Conservation (phyloP, 2,113 vertebrate genomes). For the Periophthalmus modestus region DNA sequence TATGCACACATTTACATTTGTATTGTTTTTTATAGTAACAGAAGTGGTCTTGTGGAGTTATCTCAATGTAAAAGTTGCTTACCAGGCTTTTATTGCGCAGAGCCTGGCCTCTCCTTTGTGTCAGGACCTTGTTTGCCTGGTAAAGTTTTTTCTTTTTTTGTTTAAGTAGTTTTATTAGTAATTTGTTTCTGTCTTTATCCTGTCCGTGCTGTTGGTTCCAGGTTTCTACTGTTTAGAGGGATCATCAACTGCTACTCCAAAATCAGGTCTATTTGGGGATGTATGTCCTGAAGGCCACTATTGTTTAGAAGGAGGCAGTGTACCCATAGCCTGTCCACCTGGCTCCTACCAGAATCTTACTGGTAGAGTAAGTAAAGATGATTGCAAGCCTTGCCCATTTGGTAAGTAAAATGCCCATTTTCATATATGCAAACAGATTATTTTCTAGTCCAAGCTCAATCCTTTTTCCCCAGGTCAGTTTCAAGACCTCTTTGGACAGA, state of each 20-base stretch:
- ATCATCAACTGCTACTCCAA: slow-evolving; percentile 67
- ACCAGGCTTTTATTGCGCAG: slow-evolving; percentile 81
- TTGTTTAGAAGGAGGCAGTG: slow-evolving; percentile 76
- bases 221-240: slow-evolving; percentile 79
- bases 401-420: slow-evolving; percentile 55
- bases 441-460: not conserved
- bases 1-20: not conserved
- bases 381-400: slow-evolving; percentile 72
- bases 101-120: slow-evolving; percentile 66
- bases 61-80: slow-evolving; percentile 76
- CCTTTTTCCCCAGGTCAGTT: slow-evolving; percentile 73
- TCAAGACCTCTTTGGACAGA: slow-evolving; percentile 75
- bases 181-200: not conserved
- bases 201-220: slow-evolving; percentile 23
- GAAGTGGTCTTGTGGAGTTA: slow-evolving; percentile 59
- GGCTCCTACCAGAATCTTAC: slow-evolving; percentile 67
- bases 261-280: slow-evolving; percentile 58
- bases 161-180: not conserved
- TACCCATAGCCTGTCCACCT: slow-evolving; percentile 71
- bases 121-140: slow-evolving; percentile 77
- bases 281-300: slow-evolving; percentile 85
- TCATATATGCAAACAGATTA: not conserved
- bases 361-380: slow-evolving; percentile 63
- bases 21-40: slow-evolving; percentile 57
- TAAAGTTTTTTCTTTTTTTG: slow-evolving; percentile 22